phyloP scores from a whole-genome alignment of 2,888 invertebrate species.

The Epirrhoe alternata region DNA sequence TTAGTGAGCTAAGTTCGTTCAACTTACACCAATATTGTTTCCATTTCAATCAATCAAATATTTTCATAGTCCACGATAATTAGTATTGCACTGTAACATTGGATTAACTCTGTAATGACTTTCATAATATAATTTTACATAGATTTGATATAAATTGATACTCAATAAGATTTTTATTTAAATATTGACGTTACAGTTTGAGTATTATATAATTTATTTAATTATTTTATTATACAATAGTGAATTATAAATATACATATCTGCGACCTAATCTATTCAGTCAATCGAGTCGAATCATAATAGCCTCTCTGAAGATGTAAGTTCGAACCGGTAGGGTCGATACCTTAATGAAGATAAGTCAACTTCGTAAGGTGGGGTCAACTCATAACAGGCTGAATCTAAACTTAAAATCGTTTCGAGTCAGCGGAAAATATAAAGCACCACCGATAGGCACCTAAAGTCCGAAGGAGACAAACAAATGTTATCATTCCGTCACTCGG shows the following conservation, averaged over 20 bases:
- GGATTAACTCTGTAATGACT: conserved; percentile 43
- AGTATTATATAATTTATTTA: conserved; percentile 68
- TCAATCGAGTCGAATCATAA: conserved; percentile 82
- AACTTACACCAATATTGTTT: conserved; percentile 56
- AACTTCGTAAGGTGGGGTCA: conserved; percentile 50
- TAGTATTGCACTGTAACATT: conserved; percentile 71
- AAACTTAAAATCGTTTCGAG: conserved; percentile 51
- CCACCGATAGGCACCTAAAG: conserved; percentile 56
- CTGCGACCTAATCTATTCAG: conserved; percentile 84
- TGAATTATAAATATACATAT: conserved; percentile 63
- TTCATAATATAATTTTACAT: conserved; percentile 16
- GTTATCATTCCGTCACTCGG: conserved; percentile 10
- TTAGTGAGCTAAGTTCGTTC: conserved; percentile 78
- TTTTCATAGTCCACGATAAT: conserved; percentile 52
- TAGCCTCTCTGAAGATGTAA: conserved; percentile 80
- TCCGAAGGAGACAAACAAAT: conserved; percentile 42
- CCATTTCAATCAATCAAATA: conserved; percentile 42
- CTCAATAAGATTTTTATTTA: conserved; percentile 36
- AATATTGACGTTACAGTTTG: conserved; percentile 51
- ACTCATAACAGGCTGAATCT: conserved; percentile 46
- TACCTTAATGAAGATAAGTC: conserved; percentile 53
- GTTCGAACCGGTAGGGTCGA: conserved; percentile 60
- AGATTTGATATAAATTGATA: conserved; percentile 24
- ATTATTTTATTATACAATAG: conserved; percentile 53
- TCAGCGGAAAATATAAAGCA: conserved; percentile 58